A percentile compares a stretch with the other conserved stretches of the same genome.
These are phyloP conservation scores for Brachionus paranguensis DNA, from an alignment of 1,140 invertebrate genomes.

Conservation along the genomic window DNA sequence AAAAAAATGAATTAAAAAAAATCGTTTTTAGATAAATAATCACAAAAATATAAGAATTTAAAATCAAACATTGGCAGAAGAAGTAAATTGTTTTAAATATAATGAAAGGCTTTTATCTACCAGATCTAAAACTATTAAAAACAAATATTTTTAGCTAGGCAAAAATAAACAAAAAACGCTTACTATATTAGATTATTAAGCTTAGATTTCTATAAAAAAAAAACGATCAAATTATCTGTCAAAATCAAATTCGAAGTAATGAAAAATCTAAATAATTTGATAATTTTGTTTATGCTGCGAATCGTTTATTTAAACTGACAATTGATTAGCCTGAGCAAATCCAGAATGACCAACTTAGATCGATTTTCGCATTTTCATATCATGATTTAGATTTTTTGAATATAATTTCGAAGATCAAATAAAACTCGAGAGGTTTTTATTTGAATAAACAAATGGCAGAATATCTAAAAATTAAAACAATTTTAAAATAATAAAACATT, in stretches of 20 bases:
- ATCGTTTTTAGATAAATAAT: too few species aligned
- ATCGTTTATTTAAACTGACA: conserved; percentile 1
- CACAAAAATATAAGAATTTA: too few species aligned
- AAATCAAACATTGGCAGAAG: too few species aligned
- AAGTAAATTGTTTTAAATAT: background rate
- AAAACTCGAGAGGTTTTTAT: background rate
- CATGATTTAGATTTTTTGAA: background rate
- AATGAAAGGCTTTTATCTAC: background rate
- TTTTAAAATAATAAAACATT: background rate
- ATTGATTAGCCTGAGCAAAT: background rate
- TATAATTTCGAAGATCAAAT: background rate
- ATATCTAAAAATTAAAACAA: background rate
- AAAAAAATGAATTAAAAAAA: background rate
- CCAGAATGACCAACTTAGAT: background rate
- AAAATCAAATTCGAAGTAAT: background rate
- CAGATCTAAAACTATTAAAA: background rate
- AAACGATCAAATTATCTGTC: background rate
- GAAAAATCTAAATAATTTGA: background rate
- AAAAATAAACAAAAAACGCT: background rate
- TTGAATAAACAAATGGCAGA: background rate
- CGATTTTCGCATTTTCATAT: background rate
- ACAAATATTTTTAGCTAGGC: background rate
- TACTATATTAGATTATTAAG: background rate
- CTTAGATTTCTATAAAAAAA: background rate
- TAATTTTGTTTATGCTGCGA: background rate